Evolutionary conservation across 2,113 vertebrate species (phyloP).

Genomic region (Pogona vitticeps): DNA sequence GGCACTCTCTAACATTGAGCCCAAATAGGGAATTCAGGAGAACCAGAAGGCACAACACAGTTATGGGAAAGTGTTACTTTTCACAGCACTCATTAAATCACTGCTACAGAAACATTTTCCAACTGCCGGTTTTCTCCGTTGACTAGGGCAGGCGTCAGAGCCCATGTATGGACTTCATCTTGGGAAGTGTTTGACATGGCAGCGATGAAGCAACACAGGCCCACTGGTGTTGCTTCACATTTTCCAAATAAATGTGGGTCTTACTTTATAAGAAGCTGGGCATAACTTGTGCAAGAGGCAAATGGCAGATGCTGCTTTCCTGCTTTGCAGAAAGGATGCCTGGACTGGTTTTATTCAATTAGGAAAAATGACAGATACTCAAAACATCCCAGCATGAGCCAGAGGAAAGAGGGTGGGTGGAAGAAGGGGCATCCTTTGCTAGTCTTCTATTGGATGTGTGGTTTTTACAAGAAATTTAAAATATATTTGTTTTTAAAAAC

Average conservation of each 20-base stretch:
- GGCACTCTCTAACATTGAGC: neutral
- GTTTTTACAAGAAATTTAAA: neutral
- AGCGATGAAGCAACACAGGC: constrained; percentile 7
- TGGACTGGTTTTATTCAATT: neutral
- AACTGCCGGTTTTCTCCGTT: neutral
- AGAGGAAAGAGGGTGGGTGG: neutral
- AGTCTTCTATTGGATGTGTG: neutral
- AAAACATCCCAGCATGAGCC: neutral
- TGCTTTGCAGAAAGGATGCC: neutral
- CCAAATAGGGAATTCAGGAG: neutral
- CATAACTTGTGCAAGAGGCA: neutral
- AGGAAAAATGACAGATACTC: neutral
- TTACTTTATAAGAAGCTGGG: constrained; percentile 21
- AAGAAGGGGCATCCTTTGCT: neutral
- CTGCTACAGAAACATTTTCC: neutral
- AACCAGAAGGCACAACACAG: neutral
- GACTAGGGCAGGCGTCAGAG: neutral
- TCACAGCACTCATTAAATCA: neutral
- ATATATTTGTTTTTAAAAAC: neutral
- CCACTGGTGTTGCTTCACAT: neutral
- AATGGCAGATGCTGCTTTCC: neutral
- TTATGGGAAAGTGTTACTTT: neutral
- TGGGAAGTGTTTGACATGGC: neutral
- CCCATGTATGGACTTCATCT: constrained; percentile 38
- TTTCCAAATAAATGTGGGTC: neutral